phyloP scores from a whole-genome alignment of 2,797 vertebrate genomes.

The Pseudopleuronectes americanus region DNA sequence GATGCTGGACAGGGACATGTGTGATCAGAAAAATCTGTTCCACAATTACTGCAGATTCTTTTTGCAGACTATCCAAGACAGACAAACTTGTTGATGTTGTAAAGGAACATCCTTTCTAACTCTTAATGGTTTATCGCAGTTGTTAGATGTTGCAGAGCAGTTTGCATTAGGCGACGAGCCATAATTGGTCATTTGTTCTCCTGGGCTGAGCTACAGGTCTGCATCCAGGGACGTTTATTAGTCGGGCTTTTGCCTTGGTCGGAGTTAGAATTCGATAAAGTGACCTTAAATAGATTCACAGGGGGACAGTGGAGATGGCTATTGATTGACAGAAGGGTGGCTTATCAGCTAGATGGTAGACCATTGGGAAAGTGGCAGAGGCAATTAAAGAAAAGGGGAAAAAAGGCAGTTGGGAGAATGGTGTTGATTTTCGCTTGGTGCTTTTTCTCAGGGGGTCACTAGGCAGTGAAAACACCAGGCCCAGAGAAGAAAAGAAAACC shows the following conservation, averaged over 20 bases:
- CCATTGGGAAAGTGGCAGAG: constrained; percentile 70
- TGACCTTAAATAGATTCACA: constrained; percentile 78
- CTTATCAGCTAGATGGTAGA: constrained; percentile 66
- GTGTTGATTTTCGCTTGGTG: constrained; percentile 42
- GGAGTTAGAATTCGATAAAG: constrained; percentile 74
- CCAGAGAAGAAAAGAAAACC: constrained; percentile 3
- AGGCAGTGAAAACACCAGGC: constrained; percentile 11
- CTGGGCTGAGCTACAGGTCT: constrained; percentile 23
- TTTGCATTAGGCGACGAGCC: neutral
- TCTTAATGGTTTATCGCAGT: constrained; percentile 2
- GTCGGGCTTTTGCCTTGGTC: constrained; percentile 44
- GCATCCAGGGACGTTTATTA: constrained; percentile 50
- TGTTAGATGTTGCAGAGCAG: constrained; percentile 5
- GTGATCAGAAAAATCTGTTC: neutral
- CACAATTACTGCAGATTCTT: too few species aligned
- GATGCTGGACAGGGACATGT: neutral
- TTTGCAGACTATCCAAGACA: neutral
- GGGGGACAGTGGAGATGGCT: constrained; percentile 67
- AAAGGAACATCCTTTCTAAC: neutral
- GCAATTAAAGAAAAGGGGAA: constrained; percentile 75
- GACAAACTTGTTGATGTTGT: constrained; percentile 1
- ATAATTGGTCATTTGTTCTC: constrained; percentile 67
- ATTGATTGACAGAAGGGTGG: constrained; percentile 77
- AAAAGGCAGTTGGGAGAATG: constrained; percentile 26
- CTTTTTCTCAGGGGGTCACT: constrained; percentile 47